A percentile compares a stretch with the other conserved stretches of the same genome.
Evolutionary conservation across 2,113 vertebrate species (phyloP).

Genomic region (Labeo catla): DNA sequence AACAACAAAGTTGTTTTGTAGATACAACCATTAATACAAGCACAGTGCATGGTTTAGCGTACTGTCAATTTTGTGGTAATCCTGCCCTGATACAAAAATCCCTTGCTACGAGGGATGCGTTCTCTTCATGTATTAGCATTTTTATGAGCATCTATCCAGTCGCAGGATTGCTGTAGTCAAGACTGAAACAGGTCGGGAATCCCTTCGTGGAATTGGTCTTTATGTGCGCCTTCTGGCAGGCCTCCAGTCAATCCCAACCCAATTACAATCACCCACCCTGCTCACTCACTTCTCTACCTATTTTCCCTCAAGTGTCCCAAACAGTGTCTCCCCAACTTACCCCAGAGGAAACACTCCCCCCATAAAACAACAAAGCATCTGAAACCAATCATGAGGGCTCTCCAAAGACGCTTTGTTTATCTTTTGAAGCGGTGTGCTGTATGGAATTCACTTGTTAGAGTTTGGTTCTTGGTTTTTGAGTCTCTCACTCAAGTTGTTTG

Average conservation of each 20-base stretch:
- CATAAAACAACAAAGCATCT: constrained; percentile 41
- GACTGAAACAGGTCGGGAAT: constrained; percentile 17
- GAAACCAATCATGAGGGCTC: neutral
- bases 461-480: neutral
- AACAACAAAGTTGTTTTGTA: constrained; percentile 11
- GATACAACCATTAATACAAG: constrained; percentile 20
- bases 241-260: constrained; percentile 62
- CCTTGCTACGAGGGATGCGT: constrained; percentile 16
- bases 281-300: constrained; percentile 41
- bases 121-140: constrained; percentile 47
- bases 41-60: constrained; percentile 25
- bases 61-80: constrained; percentile 36
- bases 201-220: constrained; percentile 40
- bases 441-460: neutral
- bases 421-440: neutral
- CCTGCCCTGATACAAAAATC: constrained; percentile 38
- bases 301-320: constrained; percentile 34
- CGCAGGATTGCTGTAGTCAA: constrained; percentile 44
- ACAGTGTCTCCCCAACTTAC: constrained; percentile 38
- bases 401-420: constrained; percentile 43
- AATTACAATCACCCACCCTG: constrained; percentile 66
- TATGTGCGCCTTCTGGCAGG: constrained; percentile 45
- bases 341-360: constrained; percentile 17
- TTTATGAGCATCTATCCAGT: constrained; percentile 52
- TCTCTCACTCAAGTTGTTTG: neutral